These are phyloP conservation scores for Patiria miniata DNA, from an alignment of 35 echinoderm and acorn worm species.

Conservation along the genomic window DNA sequence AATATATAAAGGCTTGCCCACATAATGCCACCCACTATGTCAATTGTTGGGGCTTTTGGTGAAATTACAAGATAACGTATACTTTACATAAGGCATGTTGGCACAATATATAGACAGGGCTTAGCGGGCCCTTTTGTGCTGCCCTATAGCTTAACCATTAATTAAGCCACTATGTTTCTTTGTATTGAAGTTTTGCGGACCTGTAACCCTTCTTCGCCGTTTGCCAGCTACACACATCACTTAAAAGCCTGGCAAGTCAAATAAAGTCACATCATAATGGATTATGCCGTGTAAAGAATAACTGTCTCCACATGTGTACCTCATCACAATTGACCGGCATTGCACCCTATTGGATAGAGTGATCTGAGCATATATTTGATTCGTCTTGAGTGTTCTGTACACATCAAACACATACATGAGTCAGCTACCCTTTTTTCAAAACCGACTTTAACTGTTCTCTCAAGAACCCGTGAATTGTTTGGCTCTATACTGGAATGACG, in stretches of 20 bases:
- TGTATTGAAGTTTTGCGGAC: constrained; percentile 15
- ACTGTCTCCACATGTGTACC: constrained; percentile 1
- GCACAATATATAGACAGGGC: constrained; percentile 29
- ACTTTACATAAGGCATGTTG: constrained; percentile 12
- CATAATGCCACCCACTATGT: constrained; percentile 53
- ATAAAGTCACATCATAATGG: background rate
- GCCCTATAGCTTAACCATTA: constrained; percentile 31
- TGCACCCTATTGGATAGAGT: background rate
- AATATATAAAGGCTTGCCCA: background rate
- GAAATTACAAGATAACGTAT: constrained; percentile 30
- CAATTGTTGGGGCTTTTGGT: constrained; percentile 60
- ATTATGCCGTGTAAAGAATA: background rate
- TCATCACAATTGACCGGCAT: background rate
- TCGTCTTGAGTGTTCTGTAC: background rate
- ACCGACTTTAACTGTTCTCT: constrained; percentile 3
- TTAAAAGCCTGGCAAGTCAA: background rate
- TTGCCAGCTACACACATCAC: constrained; percentile 8
- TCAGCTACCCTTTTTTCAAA: too few relatives aligned
- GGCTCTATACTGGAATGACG: too few relatives aligned
- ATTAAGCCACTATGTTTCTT: constrained; percentile 52
- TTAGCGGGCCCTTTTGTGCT: constrained; percentile 35
- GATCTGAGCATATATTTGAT: too few relatives aligned
- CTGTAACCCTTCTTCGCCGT: background rate
- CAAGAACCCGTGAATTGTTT: background rate
- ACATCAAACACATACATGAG: background rate